Conservation (phyloP, 1,140 invertebrate species). For the Babylonia areolata region DNA sequence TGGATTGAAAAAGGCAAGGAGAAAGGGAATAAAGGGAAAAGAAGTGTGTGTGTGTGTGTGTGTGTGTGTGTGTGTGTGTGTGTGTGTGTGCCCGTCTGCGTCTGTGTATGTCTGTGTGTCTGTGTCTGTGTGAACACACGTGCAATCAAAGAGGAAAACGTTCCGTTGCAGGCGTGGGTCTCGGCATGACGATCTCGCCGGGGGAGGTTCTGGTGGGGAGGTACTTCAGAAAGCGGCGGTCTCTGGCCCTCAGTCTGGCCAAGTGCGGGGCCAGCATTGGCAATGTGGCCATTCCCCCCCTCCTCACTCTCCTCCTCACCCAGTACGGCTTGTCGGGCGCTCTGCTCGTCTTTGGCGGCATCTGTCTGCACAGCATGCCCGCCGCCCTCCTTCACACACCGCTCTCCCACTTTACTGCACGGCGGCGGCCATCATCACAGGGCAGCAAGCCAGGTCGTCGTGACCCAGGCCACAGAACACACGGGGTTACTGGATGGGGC, state of each 20-base stretch:
- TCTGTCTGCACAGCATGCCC: slow-evolving; percentile 37
- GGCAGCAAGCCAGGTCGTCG: neutral
- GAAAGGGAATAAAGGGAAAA: too few species aligned
- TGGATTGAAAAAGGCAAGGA: too few species aligned
- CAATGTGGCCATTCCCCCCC: slow-evolving; percentile 32
- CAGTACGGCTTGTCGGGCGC: slow-evolving; percentile 42
- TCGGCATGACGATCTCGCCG: neutral
- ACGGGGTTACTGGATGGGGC: neutral
- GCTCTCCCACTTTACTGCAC: neutral
- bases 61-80: slow-evolving; percentile 19
- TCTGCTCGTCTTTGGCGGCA: slow-evolving; percentile 34
- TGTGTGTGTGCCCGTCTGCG: neutral
- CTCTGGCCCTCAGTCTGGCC: slow-evolving; percentile 38
- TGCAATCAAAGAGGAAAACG: too few species aligned
- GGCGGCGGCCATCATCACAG: neutral
- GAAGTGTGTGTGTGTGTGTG: neutral
- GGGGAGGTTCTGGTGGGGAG: slow-evolving; percentile 26
- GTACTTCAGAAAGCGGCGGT: slow-evolving; percentile 43
- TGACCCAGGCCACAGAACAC: too few species aligned
- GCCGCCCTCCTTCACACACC: slow-evolving; percentile 38
- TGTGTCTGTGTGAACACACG: too few species aligned
- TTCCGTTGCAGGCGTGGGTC: neutral
- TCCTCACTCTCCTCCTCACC: slow-evolving; percentile 35
- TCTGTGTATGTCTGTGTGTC: too few species aligned
- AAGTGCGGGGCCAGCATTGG: slow-evolving; percentile 44